phyloP scores from a whole-genome alignment of 2,888 invertebrate species.

The Patella depressa region DNA sequence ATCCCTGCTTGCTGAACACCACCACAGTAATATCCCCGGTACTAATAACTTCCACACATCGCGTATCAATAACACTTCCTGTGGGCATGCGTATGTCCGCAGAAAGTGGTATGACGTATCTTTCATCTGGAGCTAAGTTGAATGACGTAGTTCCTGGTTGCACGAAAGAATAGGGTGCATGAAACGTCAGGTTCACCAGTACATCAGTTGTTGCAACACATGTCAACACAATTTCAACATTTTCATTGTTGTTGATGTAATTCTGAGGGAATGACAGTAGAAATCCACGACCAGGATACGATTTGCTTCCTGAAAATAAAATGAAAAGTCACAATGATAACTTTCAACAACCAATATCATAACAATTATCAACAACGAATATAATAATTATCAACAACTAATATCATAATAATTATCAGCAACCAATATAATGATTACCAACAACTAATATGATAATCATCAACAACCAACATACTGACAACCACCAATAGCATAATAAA shows the following conservation, averaged over 20 bases:
- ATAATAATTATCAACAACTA: too few species aligned
- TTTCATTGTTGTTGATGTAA: background rate
- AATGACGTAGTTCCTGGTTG: background rate
- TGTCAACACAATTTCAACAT: background rate
- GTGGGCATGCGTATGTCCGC: background rate
- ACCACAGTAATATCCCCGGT: slow-evolving; percentile 4
- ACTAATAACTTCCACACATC: slow-evolving; percentile 2
- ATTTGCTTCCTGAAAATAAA: too few species aligned
- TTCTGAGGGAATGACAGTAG: background rate
- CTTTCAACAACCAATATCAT: too few species aligned
- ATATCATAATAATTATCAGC: too few species aligned
- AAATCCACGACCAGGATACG: background rate
- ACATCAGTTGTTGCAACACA: background rate
- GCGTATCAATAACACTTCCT: slow-evolving; percentile 15
- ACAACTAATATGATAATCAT: too few species aligned
- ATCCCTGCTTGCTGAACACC: background rate
- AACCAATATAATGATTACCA: too few species aligned
- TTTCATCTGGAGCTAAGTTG: background rate
- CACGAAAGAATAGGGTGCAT: background rate
- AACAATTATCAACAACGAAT: too few species aligned
- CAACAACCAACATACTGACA: too few species aligned
- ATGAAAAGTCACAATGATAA: too few species aligned
- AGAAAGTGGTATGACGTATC: background rate
- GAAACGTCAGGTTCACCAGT: background rate
- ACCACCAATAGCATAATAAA: too few species aligned